These are phyloP conservation scores for Melieria omissa DNA, from an alignment of 2,888 invertebrate species.

Conservation along the genomic window DNA sequence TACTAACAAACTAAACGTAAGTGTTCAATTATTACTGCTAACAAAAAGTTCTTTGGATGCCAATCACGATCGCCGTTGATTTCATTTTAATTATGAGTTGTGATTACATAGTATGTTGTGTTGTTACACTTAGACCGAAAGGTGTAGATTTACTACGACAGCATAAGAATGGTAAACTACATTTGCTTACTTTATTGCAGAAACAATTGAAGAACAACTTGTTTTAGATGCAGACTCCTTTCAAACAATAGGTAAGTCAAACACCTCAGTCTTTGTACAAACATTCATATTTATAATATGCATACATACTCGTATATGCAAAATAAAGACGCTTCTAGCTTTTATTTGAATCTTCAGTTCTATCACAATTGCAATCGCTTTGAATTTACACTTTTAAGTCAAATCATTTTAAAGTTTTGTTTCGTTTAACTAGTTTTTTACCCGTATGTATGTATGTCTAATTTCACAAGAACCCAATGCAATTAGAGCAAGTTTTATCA, in stretches of 20 bases:
- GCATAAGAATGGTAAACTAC: neutral
- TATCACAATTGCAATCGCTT: neutral
- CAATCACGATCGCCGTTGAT: neutral
- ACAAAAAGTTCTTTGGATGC: conserved; percentile 43
- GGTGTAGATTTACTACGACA: no score
- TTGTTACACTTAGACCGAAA: neutral
- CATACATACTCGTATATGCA: neutral
- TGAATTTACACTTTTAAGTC: neutral
- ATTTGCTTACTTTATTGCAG: conserved; percentile 50
- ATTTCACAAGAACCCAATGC: conserved; percentile 25
- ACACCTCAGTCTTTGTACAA: conserved; percentile 30
- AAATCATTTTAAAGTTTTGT: neutral
- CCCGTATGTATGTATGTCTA: neutral
- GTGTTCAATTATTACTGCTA: conserved; percentile 41
- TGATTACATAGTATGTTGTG: conserved; percentile 22
- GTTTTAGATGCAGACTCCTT: conserved; percentile 26
- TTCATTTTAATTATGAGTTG: conserved; percentile 41
- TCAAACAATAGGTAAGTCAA: conserved; percentile 37
- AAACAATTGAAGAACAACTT: conserved; percentile 48
- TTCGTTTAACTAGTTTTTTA: neutral
- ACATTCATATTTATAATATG: neutral
- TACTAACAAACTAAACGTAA: conserved; percentile 42
- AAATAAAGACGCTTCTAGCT: neutral
- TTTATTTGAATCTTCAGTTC: neutral
- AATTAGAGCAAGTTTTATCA: conserved; percentile 54